A percentile compares a stretch with the other conserved stretches of the same genome.
Evolutionary conservation across 2,113 vertebrate genomes (phyloP).

Genomic region (Cranoglanis bouderius): DNA sequence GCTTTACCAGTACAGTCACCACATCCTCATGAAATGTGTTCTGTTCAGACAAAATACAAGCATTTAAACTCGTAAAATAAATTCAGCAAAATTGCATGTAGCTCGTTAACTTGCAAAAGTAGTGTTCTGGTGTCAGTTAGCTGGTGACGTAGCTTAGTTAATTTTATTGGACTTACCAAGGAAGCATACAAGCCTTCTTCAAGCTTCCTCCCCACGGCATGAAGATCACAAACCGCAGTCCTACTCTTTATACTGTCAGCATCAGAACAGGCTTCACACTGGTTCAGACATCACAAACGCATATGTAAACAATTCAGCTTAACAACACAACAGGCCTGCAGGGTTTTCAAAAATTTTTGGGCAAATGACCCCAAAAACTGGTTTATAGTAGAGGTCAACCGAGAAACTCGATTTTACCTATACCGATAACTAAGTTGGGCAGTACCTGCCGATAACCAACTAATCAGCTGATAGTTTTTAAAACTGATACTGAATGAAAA

Average conservation of each 20-base stretch:
- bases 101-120: not conserved
- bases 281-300: constrained; percentile 34
- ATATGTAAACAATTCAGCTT: not conserved
- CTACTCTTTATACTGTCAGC: constrained; percentile 54
- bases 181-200: constrained; percentile 75
- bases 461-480: too few species aligned
- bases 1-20: constrained; percentile 63
- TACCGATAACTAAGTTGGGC: too few species aligned
- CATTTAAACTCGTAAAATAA: not conserved
- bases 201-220: constrained; percentile 73
- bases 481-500: too few species aligned
- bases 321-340: not conserved
- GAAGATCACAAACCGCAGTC: constrained; percentile 75
- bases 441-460: too few species aligned
- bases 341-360: not conserved
- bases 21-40: constrained; percentile 74
- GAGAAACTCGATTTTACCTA: too few species aligned
- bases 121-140: not conserved
- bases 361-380: not conserved
- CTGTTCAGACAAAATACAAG: constrained; percentile 51
- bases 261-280: constrained; percentile 69
- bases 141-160: too few species aligned
- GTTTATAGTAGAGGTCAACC: too few species aligned
- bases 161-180: constrained; percentile 72
- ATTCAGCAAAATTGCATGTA: too few species aligned